Base-by-base conservation (phyloP, 2,888 invertebrate genomes). In the Orchestes rusci region DNA sequence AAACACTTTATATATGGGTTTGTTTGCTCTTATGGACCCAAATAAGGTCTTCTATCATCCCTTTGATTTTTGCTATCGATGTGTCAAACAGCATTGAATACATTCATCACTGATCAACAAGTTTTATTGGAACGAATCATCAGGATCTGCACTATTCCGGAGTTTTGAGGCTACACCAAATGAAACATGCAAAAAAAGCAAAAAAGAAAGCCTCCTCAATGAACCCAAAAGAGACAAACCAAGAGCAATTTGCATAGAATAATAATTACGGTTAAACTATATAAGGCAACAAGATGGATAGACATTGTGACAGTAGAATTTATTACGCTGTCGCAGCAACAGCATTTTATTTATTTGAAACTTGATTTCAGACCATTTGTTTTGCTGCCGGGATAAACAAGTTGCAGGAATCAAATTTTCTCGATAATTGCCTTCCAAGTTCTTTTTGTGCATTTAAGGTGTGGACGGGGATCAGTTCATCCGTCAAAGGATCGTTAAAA, bases 171-270 rank as follows among this genome's bases (percentile, higher is more conserved):
- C n/a, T n/a, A n/a, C n/a, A n/a, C n/a, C n/a, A n/a, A n/a, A n/a
- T n/a, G n/a, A n/a, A n/a, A n/a, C n/a, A n/a, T n/a, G n/a, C n/a
- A n/a, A n/a, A n/a, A n/a, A n/a, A n/a, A n/a, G n/a, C n/a, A n/a
- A n/a, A n/a, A n/a, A n/a, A n/a, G n/a, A n/a, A n/a, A n/a, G n/a
- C n/a, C n/a, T n/a, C n/a, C n/a, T n/a, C n/a, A n/a, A n/a, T n/a
- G n/a, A n/a, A n/a, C n/a, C n/a, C n/a, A n/a, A n/a, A n/a, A 28
- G 30, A 45, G 45, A 41, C 20, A 36, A 40, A 31, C 32, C 20
- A 36, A 45, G 37, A 12, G 32, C 49, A 51, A 53, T 56, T 56
- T 56, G 53, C 56, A 55, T 56, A 53, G 40, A 47, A 50, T 52
- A 53, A 52, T 55, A 55, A 56, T 55, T 56, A 53, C 45, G 46